Conservation (phyloP, 2,888 invertebrate genomes). For the Ryuthela nishihirai region DNA sequence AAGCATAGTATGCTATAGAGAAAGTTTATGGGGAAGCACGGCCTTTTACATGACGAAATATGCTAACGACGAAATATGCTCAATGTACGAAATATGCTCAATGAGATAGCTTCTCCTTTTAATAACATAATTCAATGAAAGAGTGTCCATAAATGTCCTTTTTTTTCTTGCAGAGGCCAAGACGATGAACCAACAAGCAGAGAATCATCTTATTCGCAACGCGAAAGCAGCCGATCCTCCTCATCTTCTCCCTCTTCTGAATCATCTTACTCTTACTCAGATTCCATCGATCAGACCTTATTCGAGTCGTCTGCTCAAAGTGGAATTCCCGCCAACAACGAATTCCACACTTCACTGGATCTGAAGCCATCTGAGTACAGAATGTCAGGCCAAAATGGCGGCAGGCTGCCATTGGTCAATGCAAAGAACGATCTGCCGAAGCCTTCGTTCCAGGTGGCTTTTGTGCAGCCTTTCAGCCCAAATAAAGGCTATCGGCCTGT, state of each 20-base stretch:
- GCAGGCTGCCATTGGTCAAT: neutral
- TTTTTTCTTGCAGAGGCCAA: neutral
- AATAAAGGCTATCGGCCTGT: slow-evolving; percentile 24
- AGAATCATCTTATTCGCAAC: slow-evolving; percentile 21
- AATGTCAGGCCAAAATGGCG: neutral
- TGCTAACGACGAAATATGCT: no score
- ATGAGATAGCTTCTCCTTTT: no score
- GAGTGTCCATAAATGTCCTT: neutral
- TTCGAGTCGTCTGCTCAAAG: neutral
- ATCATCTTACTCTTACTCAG: slow-evolving; percentile 21
- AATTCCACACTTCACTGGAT: slow-evolving; percentile 22
- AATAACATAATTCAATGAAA: no score
- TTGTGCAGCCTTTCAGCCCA: slow-evolving; percentile 22
- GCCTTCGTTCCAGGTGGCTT: slow-evolving; percentile 18
- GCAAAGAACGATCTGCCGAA: neutral
- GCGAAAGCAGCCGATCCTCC: slow-evolving; percentile 19
- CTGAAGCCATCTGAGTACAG: no score
- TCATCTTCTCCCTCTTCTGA: slow-evolving; percentile 14
- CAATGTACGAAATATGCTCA: no score
- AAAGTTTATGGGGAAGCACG: no score
- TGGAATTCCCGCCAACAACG: slow-evolving; percentile 23
- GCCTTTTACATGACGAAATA: no score
- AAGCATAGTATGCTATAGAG: no score
- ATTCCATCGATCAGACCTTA: slow-evolving; percentile 3
- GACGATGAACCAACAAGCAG: slow-evolving; percentile 1